phyloP scores from a whole-genome alignment of 2,797 vertebrate genomes.

The Ataeniobius toweri region DNA sequence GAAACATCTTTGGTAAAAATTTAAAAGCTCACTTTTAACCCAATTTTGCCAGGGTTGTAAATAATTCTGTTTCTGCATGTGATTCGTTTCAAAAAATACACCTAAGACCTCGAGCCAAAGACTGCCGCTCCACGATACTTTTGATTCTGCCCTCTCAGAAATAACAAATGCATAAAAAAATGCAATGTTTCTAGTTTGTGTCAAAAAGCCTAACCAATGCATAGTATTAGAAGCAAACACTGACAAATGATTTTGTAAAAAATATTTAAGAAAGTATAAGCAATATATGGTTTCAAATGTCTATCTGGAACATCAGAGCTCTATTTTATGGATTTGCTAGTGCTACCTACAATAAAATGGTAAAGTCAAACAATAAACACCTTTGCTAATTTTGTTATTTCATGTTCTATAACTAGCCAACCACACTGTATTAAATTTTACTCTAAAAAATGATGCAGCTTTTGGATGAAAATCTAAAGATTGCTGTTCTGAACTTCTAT shows the following conservation, averaged over 20 bases:
- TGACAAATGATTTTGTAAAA: background rate
- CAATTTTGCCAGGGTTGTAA: no score
- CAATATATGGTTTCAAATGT: background rate
- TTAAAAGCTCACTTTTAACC: no score
- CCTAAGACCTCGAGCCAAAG: background rate
- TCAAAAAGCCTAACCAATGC: no score
- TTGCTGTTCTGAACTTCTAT: background rate
- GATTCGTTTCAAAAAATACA: background rate
- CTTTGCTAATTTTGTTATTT: background rate
- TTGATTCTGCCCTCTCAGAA: no score
- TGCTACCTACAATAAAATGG: background rate
- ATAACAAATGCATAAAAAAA: no score
- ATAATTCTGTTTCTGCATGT: no score
- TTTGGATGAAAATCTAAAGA: background rate
- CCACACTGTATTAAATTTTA: background rate
- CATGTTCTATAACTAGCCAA: no score
- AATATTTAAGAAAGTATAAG: background rate
- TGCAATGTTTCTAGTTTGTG: no score
- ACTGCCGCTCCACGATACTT: no score
- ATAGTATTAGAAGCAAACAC: background rate
- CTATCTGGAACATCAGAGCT: background rate
- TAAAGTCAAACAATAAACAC: background rate
- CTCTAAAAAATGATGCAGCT: background rate
- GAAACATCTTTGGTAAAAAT: no score
- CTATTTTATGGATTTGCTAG: background rate